Conservation (phyloP, 2,113 vertebrate genomes). For the Bos taurus region DNA sequence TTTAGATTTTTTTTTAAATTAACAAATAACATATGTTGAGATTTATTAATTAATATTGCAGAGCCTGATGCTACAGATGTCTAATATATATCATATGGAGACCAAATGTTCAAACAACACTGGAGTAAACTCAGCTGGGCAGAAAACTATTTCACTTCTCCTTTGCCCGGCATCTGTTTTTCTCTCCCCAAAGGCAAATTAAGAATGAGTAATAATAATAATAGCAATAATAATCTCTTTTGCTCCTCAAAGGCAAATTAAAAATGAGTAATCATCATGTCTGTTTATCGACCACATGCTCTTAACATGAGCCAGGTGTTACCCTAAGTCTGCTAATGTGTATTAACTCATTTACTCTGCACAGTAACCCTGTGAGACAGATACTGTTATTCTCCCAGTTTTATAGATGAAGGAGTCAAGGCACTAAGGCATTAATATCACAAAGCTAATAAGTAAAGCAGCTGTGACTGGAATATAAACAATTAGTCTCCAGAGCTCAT, state of each 20-base stretch:
- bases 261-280: slow-evolving; percentile 9
- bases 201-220: slow-evolving; percentile 35
- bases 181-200: slow-evolving; percentile 30
- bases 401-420: background rate
- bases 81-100: slow-evolving; percentile 3
- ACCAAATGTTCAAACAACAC: slow-evolving; percentile 28
- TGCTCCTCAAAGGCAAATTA: slow-evolving; percentile 27
- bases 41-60: slow-evolving; percentile 49
- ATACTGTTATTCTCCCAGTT: background rate
- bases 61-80: background rate
- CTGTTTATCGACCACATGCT: background rate
- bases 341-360: background rate
- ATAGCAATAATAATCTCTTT: slow-evolving; percentile 10
- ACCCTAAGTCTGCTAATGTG: background rate
- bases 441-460: background rate
- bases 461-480: background rate
- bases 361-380: background rate
- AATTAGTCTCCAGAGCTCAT: background rate
- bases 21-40: slow-evolving; percentile 26
- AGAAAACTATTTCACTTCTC: slow-evolving; percentile 3
- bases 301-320: slow-evolving; percentile 15
- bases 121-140: slow-evolving; percentile 25
- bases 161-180: slow-evolving; percentile 26
- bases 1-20: slow-evolving; percentile 1
- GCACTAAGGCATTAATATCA: background rate